A percentile compares a stretch with the other conserved stretches of the same genome.
Evolutionary conservation across 2,797 vertebrate species (phyloP).

Genomic region (Kryptolebias ocellatus): DNA sequence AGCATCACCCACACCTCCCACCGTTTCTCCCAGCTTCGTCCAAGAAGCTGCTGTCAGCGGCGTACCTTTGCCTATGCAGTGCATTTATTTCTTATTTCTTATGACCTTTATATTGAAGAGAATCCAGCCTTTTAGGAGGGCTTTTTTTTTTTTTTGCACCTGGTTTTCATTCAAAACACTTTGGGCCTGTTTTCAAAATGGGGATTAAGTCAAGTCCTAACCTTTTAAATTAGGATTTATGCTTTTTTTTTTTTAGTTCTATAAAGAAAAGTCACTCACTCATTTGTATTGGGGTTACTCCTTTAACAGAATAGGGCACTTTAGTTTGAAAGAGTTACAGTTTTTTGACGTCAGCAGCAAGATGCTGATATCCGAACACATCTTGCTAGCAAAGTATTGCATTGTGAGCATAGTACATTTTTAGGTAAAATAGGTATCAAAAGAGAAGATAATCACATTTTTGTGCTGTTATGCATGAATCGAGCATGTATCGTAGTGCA

Average conservation of each 20-base stretch:
- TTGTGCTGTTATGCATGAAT: conserved; percentile 11
- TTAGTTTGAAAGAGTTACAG: background rate
- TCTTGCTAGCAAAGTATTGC: conserved; percentile 4
- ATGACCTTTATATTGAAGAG: conserved; percentile 46
- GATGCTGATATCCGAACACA: background rate
- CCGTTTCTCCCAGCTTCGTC: conserved; percentile 45
- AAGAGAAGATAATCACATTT: conserved; percentile 2
- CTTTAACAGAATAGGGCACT: background rate
- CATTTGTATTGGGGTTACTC: background rate
- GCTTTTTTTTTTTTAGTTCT: background rate
- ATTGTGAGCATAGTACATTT: conserved; percentile 3
- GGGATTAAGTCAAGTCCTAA: conserved; percentile 25
- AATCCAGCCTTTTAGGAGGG: conserved; percentile 39
- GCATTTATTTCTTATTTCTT: conserved; percentile 65
- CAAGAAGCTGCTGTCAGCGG: conserved; percentile 55
- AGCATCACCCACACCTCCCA: conserved; percentile 36
- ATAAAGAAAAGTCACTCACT: conserved; percentile 3
- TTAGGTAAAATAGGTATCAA: background rate
- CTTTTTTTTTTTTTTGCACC: conserved; percentile 33
- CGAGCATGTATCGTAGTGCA: conserved; percentile 5
- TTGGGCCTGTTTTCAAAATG: conserved; percentile 28
- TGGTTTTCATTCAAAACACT: conserved; percentile 27
- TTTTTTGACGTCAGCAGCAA: background rate
- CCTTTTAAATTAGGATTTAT: conserved; percentile 1
- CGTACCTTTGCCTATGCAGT: conserved; percentile 76